A percentile compares a stretch with the other conserved stretches of the same genome.
Evolutionary conservation across 1,140 invertebrate genomes (phyloP).

Genomic region (Thaumetopoea pityocampa): DNA sequence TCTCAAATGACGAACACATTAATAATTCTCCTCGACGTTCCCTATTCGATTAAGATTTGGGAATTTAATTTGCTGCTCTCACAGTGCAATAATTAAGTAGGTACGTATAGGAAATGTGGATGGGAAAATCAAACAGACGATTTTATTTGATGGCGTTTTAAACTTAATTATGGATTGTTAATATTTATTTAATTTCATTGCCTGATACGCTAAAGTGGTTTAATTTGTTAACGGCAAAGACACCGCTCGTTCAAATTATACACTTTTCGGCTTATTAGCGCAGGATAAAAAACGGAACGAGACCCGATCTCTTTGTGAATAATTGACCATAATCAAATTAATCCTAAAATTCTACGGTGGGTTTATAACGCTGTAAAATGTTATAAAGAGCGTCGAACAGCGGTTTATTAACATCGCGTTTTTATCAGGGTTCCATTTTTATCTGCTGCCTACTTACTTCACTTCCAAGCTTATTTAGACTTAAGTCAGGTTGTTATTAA

Average conservation of each 20-base stretch:
- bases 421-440: slow-evolving; percentile 32
- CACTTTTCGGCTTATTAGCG: slow-evolving; percentile 73
- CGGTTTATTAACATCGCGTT: slow-evolving; percentile 56
- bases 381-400: slow-evolving; percentile 67
- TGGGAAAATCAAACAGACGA: slow-evolving; percentile 34
- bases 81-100: slow-evolving; percentile 14
- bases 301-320: slow-evolving; percentile 66
- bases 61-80: slow-evolving; percentile 15
- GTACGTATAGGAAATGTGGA: slow-evolving; percentile 15
- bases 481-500: too few species aligned
- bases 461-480: too few species aligned
- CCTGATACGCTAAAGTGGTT: slow-evolving; percentile 71
- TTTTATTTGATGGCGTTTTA: slow-evolving; percentile 52
- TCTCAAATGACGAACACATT: slow-evolving; percentile 26
- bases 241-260: slow-evolving; percentile 69
- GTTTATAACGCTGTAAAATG: slow-evolving; percentile 72
- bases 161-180: slow-evolving; percentile 71
- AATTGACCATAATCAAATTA: slow-evolving; percentile 75
- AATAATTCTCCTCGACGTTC: slow-evolving; percentile 17
- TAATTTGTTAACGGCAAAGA: slow-evolving; percentile 72
- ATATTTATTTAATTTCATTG: slow-evolving; percentile 64
- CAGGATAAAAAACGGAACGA: slow-evolving; percentile 66
- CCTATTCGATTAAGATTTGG: slow-evolving; percentile 7
- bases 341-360: slow-evolving; percentile 73
- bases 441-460: too few species aligned